Percentiles rank a stretch among this genome's conserved stretches.
Evolutionary conservation across 2,797 vertebrate species (phyloP).

Genomic region (Diglossa cyanea): DNA sequence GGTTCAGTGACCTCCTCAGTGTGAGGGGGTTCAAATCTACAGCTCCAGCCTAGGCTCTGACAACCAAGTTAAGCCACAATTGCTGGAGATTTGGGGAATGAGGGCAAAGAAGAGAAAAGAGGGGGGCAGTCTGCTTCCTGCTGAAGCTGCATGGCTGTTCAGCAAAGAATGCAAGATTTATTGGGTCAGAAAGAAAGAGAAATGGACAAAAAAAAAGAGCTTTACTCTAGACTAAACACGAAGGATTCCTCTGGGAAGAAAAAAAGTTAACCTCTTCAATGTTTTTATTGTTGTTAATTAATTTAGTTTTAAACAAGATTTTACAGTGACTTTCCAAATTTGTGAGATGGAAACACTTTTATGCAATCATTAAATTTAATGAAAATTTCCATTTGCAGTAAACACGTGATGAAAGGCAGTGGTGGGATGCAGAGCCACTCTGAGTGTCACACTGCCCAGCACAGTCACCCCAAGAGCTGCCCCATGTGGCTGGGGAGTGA

Average conservation of each 20-base stretch:
- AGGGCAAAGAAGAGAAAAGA: not conserved
- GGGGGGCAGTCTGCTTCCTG: not conserved
- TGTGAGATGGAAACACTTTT: not conserved
- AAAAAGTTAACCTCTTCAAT: not conserved
- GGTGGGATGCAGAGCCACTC: not conserved
- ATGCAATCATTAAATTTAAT: not conserved
- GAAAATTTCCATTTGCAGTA: not conserved
- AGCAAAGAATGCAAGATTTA: constrained; percentile 23
- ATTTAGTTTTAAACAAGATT: not conserved
- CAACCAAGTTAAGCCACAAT: constrained; percentile 1
- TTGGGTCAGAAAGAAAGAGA: not conserved
- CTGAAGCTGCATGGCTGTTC: constrained; percentile 4
- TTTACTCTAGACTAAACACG: not conserved
- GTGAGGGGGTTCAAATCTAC: constrained; percentile 16
- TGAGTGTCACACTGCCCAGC: not conserved
- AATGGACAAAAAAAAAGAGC: not conserved
- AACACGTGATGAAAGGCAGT: not conserved
- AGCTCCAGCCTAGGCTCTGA: constrained; percentile 5
- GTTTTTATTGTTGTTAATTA: not conserved
- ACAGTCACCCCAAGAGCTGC: not conserved
- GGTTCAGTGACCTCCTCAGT: not conserved
- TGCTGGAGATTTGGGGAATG: not conserved
- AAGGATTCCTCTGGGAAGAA: not conserved
- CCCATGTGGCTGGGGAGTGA: not conserved
- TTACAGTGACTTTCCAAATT: not conserved